A percentile compares a stretch with the other conserved stretches of the same genome.
phyloP scores from a whole-genome alignment of 2,888 invertebrate genomes.

The Frankliniella intonsa region DNA sequence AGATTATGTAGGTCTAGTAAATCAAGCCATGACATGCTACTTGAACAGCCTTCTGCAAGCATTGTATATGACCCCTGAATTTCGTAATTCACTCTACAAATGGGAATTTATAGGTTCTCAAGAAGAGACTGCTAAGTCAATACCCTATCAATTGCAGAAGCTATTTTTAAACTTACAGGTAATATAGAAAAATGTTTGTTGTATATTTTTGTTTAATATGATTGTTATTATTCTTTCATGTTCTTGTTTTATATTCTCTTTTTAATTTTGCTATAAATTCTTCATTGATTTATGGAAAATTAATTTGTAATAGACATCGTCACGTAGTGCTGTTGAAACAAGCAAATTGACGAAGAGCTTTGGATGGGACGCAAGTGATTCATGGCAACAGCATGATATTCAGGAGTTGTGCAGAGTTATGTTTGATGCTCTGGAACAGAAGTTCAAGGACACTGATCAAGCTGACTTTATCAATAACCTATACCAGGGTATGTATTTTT shows the following conservation, averaged over 20 bases:
- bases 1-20: slow-evolving; percentile 74
- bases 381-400: slow-evolving; percentile 90
- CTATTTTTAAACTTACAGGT: slow-evolving; percentile 76
- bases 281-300: neutral
- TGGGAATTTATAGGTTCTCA: slow-evolving; percentile 66
- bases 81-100: slow-evolving; percentile 79
- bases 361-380: slow-evolving; percentile 85
- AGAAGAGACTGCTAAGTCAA: slow-evolving; percentile 62
- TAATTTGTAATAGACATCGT: slow-evolving; percentile 59
- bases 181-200: slow-evolving; percentile 21
- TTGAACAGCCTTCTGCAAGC: slow-evolving; percentile 83
- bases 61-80: slow-evolving; percentile 87
- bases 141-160: slow-evolving; percentile 81
- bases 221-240: no score
- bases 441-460: slow-evolving; percentile 76
- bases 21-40: slow-evolving; percentile 91
- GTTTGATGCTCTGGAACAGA: slow-evolving; percentile 83
- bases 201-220: slow-evolving; percentile 32
- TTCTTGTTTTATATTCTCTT: neutral
- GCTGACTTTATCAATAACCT: slow-evolving; percentile 75
- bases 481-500: slow-evolving; percentile 56
- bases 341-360: slow-evolving; percentile 82
- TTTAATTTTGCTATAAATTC: neutral
- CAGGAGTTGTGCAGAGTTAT: slow-evolving; percentile 85
- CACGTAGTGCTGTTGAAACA: slow-evolving; percentile 74